These are phyloP conservation scores for Tillus elongatus DNA, from an alignment of 2,888 invertebrate species.

Conservation along the genomic window DNA sequence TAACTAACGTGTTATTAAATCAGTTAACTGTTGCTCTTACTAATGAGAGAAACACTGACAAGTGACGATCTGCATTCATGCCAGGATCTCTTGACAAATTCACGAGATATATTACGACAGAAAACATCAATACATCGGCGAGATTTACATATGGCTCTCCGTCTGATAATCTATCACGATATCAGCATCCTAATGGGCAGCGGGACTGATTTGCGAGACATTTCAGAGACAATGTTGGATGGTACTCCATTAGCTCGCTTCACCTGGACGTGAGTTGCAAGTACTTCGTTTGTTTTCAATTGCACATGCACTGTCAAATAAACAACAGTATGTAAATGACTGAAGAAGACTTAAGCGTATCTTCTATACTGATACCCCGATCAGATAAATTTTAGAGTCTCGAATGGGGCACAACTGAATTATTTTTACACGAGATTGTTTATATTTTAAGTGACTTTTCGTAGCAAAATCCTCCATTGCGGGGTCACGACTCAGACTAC, in stretches of 20 bases:
- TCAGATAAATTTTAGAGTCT: no score
- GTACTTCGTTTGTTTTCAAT: slow-evolving; percentile 18
- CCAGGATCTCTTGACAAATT: slow-evolving; percentile 30
- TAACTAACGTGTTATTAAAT: no score
- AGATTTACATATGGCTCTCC: slow-evolving; percentile 34
- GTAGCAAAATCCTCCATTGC: no score
- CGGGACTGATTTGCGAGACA: slow-evolving; percentile 33
- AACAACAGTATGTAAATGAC: neutral
- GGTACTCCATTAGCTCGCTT: slow-evolving; percentile 32
- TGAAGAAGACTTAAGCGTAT: no score
- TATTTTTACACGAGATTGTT: no score
- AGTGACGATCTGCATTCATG: slow-evolving; percentile 21
- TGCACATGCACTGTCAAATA: slow-evolving; percentile 14
- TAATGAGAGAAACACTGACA: slow-evolving; percentile 14
- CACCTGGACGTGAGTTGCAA: slow-evolving; percentile 26
- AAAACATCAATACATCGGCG: slow-evolving; percentile 33
- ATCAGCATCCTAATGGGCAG: slow-evolving; percentile 34
- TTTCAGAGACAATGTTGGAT: slow-evolving; percentile 32
- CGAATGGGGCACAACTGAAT: no score
- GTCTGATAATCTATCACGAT: slow-evolving; percentile 35
- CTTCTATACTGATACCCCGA: no score
- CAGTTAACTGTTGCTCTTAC: no score
- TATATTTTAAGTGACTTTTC: no score
- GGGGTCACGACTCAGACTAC: no score
- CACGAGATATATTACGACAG: slow-evolving; percentile 33